Conservation (phyloP, 2,113 vertebrate genomes). For the Coptodon bakossiorum region DNA sequence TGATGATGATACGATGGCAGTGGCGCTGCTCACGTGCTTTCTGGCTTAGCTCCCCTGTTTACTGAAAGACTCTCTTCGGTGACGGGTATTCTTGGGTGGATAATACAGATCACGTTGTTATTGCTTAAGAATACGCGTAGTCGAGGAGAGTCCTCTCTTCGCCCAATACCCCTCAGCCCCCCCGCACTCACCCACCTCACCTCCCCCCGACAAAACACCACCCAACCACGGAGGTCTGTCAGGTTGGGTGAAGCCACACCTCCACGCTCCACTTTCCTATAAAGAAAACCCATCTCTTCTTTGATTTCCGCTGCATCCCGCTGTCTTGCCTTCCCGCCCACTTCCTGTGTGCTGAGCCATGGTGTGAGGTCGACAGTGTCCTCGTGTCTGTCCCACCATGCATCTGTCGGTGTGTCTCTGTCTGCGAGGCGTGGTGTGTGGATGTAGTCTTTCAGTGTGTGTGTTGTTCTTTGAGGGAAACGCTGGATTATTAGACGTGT, state of each 20-base stretch:
- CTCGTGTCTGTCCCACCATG: constrained; percentile 3
- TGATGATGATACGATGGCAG: constrained; percentile 39
- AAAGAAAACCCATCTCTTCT: background rate
- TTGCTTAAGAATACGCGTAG: constrained; percentile 99
- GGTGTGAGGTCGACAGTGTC: background rate
- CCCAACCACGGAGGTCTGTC: constrained; percentile 24
- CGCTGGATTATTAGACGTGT: background rate
- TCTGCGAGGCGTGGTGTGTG: constrained; percentile 21
- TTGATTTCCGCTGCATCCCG: constrained; percentile 2
- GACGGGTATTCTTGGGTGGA: constrained; percentile 99
- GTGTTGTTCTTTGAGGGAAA: background rate
- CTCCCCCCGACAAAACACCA: background rate
- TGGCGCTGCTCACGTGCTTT: constrained; percentile 38
- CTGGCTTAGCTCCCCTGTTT: constrained; percentile 66
- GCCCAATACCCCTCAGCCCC: constrained; percentile 51
- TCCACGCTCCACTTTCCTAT: background rate
- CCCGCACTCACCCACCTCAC: constrained; percentile 35
- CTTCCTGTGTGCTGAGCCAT: background rate
- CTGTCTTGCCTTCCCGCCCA: background rate
- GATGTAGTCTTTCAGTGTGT: background rate
- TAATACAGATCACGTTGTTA: constrained; percentile 99
- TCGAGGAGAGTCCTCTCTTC: constrained; percentile 99
- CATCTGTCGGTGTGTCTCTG: constrained; percentile 35
- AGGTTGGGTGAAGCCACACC: constrained; percentile 28
- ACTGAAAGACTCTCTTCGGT: constrained; percentile 96